Evolutionary conservation across 2,797 vertebrate genomes (phyloP), one percentile per base, ranked within the genome.

Genomic region (Pteronotus mesoamericanus): DNA sequence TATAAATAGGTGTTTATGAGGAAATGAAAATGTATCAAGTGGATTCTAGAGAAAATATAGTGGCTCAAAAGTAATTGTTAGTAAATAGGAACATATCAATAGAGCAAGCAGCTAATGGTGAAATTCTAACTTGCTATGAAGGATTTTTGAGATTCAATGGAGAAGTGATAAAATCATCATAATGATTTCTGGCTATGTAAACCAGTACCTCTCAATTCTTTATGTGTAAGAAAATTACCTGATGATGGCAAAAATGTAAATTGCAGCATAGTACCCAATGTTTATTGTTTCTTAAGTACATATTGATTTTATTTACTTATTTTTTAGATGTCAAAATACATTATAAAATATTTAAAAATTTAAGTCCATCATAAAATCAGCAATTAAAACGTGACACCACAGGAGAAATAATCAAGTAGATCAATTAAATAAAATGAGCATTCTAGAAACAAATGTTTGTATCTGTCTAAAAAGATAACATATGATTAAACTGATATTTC

Each of bases 81-180:
- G 9, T 21, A 92, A 53, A 48, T 89, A 95, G 51, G 34, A 86
- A 94, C n/a, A 29, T 53, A 8, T 9, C 79, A 93, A 18, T 79
- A 71, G 1, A 90, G 69, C 0, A 95, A 93, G 96, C 82, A 96
- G 86, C 51, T 95, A 94, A 93, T 57, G 88, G 95, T 95, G 29
- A 94, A 92, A 69, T 82, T 86, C 19, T 16, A 6, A 51, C 44
- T 89, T 59, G 8, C 55, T 61, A 0, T 24, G 44, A 97, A 39
- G 75, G 93, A 96, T 97, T 97, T 96, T 92, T 97, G 95, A 92
- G 84, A 93, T 57, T 26, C 68, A 18, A 18, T 97, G 57, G 72
- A 82, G 93, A 98, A 94, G 94, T 97, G 94, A 96, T 95, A 92
- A 97, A 94, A 85, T 97, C 91, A 95, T 96, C 19, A 8, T 2